Evolutionary conservation across 2,888 invertebrate genomes (phyloP), one percentile per base, ranked within the genome.

Genomic region (Apantesis nais): DNA sequence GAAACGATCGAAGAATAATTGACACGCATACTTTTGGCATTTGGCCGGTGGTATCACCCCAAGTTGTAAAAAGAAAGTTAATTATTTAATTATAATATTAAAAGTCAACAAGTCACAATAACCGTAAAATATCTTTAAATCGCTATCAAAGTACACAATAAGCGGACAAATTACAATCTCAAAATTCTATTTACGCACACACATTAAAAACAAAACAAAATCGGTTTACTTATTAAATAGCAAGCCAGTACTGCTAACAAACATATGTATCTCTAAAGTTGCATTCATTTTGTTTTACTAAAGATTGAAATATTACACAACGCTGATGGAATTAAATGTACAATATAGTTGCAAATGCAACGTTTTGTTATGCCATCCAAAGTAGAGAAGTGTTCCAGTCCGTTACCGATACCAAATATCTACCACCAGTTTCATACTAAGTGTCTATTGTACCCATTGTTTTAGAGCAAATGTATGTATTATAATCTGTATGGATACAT

Each of bases 331-430:
- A 41, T 63, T 63, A 44, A 29, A 25, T 19, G 7, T 63, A 44
- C 16, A 16, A 29, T 29, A 29, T 58, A 29, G 16, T 29, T 5
- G 16, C 39, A 39, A 19, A 37, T 19, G 29, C 39, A 66, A 58
- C 34, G 48, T 41, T 62, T 41, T 69, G 66, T 72, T 69, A 69
- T 69, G 52, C 67, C 66, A 70, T 73, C 41, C 19, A 22, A 48
- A 31, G 31, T 31, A 37, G 66, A 55, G 62, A 62, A 68, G 41
- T 60, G 72, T 70, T 73, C 48, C 64, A 61, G 48, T 67, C 61
- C 52, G 67, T 64, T 70, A 62, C 31, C 62, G 34, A 34, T 58
- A 29, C 41, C 58, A 66, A 70, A 68, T 65, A 58, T 48, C 63
- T 25, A 39, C 66, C 25, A 31, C 29, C 44, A 66, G 25, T 25